These are phyloP conservation scores for Calliphora vomitoria DNA, from an alignment of 2,888 invertebrate species.

Conservation along the genomic window DNA sequence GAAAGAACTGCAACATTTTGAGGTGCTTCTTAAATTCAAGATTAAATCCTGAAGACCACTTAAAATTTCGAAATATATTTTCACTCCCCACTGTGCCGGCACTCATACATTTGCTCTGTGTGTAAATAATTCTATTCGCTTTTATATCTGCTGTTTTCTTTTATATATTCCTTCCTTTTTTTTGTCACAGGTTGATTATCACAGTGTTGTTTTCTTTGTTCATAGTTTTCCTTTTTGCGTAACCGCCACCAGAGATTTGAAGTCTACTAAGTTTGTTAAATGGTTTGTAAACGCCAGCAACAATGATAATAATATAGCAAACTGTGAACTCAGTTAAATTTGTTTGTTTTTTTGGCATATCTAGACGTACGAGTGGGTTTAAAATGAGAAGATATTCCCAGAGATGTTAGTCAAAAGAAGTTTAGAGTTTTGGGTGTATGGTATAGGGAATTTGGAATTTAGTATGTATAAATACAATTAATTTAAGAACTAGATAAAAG, in stretches of 20 bases:
- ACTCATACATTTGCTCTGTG: not conserved
- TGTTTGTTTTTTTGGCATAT: not conserved
- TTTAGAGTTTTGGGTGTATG: slow-evolving; percentile 1
- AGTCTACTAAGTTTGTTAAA: slow-evolving; percentile 57
- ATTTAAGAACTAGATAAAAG: not conserved
- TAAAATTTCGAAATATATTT: no score
- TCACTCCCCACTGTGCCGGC: not conserved
- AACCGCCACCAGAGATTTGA: slow-evolving; percentile 35
- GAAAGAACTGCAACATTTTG: no score
- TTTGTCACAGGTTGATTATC: slow-evolving; percentile 7
- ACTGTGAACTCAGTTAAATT: not conserved
- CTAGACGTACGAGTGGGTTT: not conserved
- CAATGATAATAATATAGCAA: not conserved
- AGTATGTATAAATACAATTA: not conserved
- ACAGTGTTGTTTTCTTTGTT: slow-evolving; percentile 19
- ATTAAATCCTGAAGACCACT: no score
- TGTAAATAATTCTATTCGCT: slow-evolving; percentile 4
- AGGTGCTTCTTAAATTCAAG: no score
- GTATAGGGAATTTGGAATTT: not conserved
- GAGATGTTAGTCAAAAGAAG: slow-evolving; percentile 9
- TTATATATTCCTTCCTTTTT: not conserved
- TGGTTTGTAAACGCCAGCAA: slow-evolving; percentile 52
- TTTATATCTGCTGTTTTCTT: not conserved
- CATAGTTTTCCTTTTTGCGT: not conserved
- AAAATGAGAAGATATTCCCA: slow-evolving; percentile 16